Base-by-base conservation (phyloP, 2,113 vertebrate genomes). In the Prionailurus viverrinus region DNA sequence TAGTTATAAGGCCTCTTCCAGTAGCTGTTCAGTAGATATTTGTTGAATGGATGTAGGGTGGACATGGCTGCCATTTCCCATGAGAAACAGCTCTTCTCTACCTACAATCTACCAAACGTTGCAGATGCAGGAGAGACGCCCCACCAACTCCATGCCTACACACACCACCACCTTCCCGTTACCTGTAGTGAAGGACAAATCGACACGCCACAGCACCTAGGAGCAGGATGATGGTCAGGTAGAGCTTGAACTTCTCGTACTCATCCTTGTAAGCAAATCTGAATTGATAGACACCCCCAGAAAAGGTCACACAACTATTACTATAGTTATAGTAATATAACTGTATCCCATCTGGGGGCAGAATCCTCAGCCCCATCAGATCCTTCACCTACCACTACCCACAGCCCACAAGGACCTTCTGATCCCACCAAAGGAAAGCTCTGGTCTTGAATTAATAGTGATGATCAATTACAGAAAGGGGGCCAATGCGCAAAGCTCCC, bases 181-280 rank as follows among this genome's bases (percentile, higher is more conserved):
- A 99, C 99, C 99, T 99, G 98, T 99, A 99, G 98, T 99, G 99
- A 48, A 99, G 99, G 96, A 99, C 97, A 96, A 99, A 99, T 61
- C 99, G 99, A 98, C 99, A 99, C 5, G 99, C 98, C 9, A 99
- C 99, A 0, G 99, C 99, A 80, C 99, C 99, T 0, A 99, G 99
- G 98, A 99, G 99, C 97, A 99, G 99, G 98, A 99, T 99, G 97
- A 99, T 99, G 0, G 99, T 99, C 99, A 99, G 99, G 97, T 99
- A 99, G 94, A 99, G 99, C 97, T 99, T 99, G 98, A 99, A 99
- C 98, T 99, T 99, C 98, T 99, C 99, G 87, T 99, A 99, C 97
- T 99, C 99, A 0, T 99, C 99, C 99, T 99, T 99, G 98, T 99
- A 99, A 39, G 99, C 99, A 55, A 99, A 99, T 97, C 99, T 99